Percentiles rank a stretch among this genome's conserved stretches.
phyloP scores from a whole-genome alignment of 1,140 invertebrate genomes.

The Lepidurus arcticus region DNA sequence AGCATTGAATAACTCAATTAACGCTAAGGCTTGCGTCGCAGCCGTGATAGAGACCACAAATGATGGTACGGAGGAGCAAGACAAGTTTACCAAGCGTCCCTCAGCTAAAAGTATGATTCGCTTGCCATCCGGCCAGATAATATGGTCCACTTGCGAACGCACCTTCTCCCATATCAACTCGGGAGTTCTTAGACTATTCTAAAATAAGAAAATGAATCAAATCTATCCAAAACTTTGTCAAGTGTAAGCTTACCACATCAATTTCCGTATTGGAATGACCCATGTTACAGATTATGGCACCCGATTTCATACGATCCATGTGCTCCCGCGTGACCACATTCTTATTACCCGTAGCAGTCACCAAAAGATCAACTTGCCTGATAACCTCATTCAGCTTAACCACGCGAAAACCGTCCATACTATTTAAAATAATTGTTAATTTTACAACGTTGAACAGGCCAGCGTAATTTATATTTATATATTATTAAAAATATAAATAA shows the following conservation, averaged over 20 bases:
- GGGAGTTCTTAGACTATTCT: constrained; percentile 86
- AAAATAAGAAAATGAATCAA: constrained; percentile 31
- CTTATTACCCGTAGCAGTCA: constrained; percentile 95
- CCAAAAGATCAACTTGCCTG: constrained; percentile 84
- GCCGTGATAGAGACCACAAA: constrained; percentile 95
- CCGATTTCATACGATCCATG: constrained; percentile 96
- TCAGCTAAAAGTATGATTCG: constrained; percentile 87
- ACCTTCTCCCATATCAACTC: constrained; percentile 97
- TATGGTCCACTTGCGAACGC: constrained; percentile 92
- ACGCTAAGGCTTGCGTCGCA: constrained; percentile 86
- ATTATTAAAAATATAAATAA: too few species aligned
- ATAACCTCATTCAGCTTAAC: constrained; percentile 94
- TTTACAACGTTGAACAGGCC: not conserved
- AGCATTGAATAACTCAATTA: constrained; percentile 95
- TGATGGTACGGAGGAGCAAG: constrained; percentile 93
- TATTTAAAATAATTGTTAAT: constrained; percentile 44
- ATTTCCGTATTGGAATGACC: constrained; percentile 98
- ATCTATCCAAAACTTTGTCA: not conserved
- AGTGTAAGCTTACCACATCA: constrained; percentile 69
- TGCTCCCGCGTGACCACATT: constrained; percentile 90
- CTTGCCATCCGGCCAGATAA: constrained; percentile 92
- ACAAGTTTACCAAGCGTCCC: constrained; percentile 90
- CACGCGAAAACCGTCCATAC: constrained; percentile 96
- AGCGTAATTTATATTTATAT: not conserved
- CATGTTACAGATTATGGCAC: constrained; percentile 96